Evolutionary conservation across 92 coral and sea anemone species (phyloP).

Genomic region (Parazoanthus darwini): DNA sequence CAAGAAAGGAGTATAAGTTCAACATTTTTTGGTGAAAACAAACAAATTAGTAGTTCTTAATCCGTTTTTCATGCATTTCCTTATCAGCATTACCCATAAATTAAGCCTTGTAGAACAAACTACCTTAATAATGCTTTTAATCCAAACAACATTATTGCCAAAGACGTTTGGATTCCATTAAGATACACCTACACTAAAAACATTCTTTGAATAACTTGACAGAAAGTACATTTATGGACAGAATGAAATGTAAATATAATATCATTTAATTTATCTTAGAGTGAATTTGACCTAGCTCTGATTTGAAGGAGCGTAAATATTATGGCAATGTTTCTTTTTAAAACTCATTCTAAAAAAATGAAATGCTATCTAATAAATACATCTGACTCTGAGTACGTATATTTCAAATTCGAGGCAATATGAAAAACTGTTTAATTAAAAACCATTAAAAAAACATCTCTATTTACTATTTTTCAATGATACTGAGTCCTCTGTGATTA

Average conservation of each 20-base stretch:
- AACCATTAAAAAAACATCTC: too few species aligned
- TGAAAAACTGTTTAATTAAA: too few species aligned
- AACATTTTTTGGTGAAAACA: too few species aligned
- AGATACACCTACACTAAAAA: background rate
- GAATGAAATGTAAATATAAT: background rate
- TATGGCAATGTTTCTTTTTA: background rate
- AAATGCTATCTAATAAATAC: background rate
- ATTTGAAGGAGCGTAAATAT: background rate
- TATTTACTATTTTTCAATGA: too few species aligned
- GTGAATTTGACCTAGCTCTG: background rate
- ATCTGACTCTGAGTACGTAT: background rate
- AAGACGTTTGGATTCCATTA: background rate
- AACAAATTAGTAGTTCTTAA: background rate
- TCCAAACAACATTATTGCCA: background rate
- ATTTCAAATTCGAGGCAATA: too few species aligned
- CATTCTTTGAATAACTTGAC: background rate
- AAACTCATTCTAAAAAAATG: too few species aligned
- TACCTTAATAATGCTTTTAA: too few species aligned
- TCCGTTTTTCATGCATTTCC: background rate
- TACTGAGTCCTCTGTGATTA: too few species aligned
- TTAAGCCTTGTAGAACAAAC: background rate
- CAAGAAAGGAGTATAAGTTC: background rate
- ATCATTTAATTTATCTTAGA: background rate
- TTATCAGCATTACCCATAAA: background rate
- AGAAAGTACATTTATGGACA: background rate